These are phyloP conservation scores for Phrynosoma blainvillii DNA, from an alignment of 2,113 vertebrate genomes.

Conservation along the genomic window DNA sequence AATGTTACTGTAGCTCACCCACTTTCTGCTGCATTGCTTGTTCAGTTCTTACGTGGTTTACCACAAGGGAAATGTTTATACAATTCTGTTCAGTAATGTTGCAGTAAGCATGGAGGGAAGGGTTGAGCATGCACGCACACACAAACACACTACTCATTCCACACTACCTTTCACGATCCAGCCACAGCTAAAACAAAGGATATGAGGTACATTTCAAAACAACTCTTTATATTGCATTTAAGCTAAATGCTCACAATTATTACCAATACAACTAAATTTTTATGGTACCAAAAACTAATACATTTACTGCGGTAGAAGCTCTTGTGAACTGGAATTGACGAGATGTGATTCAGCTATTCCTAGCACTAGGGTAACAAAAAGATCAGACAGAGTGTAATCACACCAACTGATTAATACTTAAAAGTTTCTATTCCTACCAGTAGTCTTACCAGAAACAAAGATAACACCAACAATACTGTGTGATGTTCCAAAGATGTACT, in stretches of 20 bases:
- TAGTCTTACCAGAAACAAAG: background rate
- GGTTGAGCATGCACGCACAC: background rate
- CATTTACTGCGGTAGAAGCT: too few species aligned
- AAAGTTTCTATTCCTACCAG: background rate
- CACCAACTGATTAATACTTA: background rate
- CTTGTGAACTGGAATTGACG: background rate
- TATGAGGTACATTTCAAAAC: background rate
- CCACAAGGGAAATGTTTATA: background rate
- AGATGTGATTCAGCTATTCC: background rate
- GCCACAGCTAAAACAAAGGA: background rate
- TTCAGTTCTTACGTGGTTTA: conserved; percentile 12
- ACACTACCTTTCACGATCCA: background rate
- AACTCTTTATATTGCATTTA: background rate
- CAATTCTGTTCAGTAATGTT: background rate
- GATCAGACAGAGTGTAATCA: background rate
- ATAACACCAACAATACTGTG: background rate
- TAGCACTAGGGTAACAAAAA: background rate
- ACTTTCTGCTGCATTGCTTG: background rate
- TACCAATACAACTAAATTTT: background rate
- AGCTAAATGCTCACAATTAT: background rate
- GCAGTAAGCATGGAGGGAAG: background rate
- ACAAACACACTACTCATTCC: background rate
- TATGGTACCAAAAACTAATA: background rate
- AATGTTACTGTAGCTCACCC: background rate
- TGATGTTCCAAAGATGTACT: background rate